Evolutionary conservation across 2,113 vertebrate genomes (phyloP), one percentile per base, ranked within the genome.

Genomic region (Opisthocomus hoazin): DNA sequence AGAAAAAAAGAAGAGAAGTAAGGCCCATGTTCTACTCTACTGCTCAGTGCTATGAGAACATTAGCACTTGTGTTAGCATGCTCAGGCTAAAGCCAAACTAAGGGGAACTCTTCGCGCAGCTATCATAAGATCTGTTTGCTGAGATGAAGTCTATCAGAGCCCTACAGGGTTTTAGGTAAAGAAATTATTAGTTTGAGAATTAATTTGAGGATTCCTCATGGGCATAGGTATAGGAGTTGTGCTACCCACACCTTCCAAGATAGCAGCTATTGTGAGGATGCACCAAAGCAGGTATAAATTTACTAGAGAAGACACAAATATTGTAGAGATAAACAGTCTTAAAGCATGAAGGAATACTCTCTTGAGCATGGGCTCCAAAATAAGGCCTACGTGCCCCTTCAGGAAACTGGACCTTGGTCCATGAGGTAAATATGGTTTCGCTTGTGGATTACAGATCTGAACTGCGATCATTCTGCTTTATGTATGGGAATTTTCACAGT

Each of bases 331-430:
- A 24, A 71, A 41, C 12, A 58, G 5, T 56, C 50, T 60, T 58
- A 41, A 66, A 48, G 19, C 7, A 74, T 15, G 19, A 77, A 87
- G 16, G 13, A 92, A 17, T 4, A 45, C 8, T 22, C 21, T 58
- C 11, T 69, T 64, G 19, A 81, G 12, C 19, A 36, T 6, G 6
- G 12, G 32, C 21, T 77, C 18, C n/a, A 53, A 64, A 92, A 61
- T 0, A 1, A 0, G 57, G 10, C 9, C n/a, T 84, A 30, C 0
- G 0, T 15, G 23, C 26, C 41, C 39, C 24, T 77, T 74, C 30
- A 81, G 51, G 15, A 84, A 63, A 58, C 24, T 50, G 58, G 26
- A 51, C 26, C 4, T 39, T 46, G 6, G 11, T 60, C 45, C 18
- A 5, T 61, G 5, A 61, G 4, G 8, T 37, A 60, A 81, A 69